A percentile compares a stretch with the other conserved stretches of the same genome.
phyloP scores from a whole-genome alignment of 2,888 invertebrate genomes.

The Aleiodes testaceus region DNA sequence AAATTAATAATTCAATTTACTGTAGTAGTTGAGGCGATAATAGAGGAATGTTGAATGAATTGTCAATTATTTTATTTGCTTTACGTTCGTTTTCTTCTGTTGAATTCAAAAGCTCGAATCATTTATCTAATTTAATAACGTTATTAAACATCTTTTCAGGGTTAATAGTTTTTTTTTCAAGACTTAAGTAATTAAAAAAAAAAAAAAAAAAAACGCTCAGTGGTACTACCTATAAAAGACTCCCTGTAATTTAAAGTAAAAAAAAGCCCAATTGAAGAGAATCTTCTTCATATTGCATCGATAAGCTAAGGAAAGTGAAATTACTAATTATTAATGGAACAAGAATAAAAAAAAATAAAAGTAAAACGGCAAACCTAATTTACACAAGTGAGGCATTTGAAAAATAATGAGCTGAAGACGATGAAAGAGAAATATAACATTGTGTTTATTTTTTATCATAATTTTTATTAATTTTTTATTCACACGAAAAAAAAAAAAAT shows the following conservation, averaged over 20 bases:
- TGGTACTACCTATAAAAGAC: constrained; percentile 33
- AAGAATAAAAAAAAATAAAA: background rate
- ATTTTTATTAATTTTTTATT: constrained; percentile 25
- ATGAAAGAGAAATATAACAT: constrained; percentile 18
- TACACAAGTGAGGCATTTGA: constrained; percentile 26
- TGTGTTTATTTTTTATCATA: constrained; percentile 24
- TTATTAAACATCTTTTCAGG: constrained; percentile 26
- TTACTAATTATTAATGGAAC: constrained; percentile 13
- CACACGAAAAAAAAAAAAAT: constrained; percentile 5
- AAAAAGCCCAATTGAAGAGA: constrained; percentile 13
- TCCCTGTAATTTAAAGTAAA: constrained; percentile 34
- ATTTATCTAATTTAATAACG: constrained; percentile 20
- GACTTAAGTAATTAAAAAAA: constrained; percentile 8
- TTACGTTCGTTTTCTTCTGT: constrained; percentile 4
- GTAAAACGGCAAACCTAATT: constrained; percentile 13
- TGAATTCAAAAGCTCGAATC: background rate
- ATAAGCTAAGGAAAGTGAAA: constrained; percentile 32
- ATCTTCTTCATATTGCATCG: constrained; percentile 26
- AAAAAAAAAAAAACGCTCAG: constrained; percentile 26
- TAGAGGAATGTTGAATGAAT: constrained; percentile 26
- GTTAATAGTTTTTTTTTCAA: constrained; percentile 25
- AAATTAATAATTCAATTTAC: background rate
- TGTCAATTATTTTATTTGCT: constrained; percentile 4
- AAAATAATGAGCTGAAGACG: constrained; percentile 28
- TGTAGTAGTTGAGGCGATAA: background rate